Percentiles rank a stretch among this genome's conserved stretches.
These are phyloP conservation scores for Scomber japonicus DNA, from an alignment of 2,113 vertebrate genomes.

Conservation along the genomic window DNA sequence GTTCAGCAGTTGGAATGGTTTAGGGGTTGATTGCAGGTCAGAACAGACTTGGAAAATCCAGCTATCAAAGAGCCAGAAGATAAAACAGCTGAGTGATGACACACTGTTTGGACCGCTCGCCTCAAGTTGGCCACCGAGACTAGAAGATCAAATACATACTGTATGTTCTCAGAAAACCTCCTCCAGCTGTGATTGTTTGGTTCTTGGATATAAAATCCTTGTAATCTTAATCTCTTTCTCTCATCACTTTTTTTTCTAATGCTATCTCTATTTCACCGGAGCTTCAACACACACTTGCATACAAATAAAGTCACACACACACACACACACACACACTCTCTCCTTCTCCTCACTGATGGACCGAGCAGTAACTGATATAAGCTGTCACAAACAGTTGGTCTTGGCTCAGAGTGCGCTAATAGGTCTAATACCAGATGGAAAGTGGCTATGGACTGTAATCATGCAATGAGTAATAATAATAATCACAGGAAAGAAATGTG, in stretches of 20 bases:
- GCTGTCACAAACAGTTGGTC: background rate
- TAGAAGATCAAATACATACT: constrained; percentile 50
- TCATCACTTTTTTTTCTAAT: background rate
- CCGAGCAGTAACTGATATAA: constrained; percentile 2
- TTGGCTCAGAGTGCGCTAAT: too few species aligned
- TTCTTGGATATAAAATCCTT: constrained; percentile 22
- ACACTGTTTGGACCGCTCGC: constrained; percentile 26
- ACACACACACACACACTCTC: background rate
- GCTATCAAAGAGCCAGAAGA: constrained; percentile 42
- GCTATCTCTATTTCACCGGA: background rate
- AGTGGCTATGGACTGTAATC: too few species aligned
- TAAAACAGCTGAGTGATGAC: constrained; percentile 41
- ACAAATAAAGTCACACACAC: constrained; percentile 1
- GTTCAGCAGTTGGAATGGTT: constrained; percentile 25
- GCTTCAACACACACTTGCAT: background rate
- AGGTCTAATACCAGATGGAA: too few species aligned
- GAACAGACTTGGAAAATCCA: constrained; percentile 40
- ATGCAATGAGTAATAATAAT: too few species aligned
- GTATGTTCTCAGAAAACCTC: constrained; percentile 47
- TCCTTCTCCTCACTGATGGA: background rate
- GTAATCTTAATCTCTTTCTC: constrained; percentile 19
- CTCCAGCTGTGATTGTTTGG: constrained; percentile 17
- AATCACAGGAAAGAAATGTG: too few species aligned
- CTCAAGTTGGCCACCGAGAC: constrained; percentile 12
- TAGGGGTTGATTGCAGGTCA: constrained; percentile 29